These are phyloP conservation scores for Lepidocolaptes lacrymiger DNA, from an alignment of 2,797 vertebrate species.

Conservation along the genomic window DNA sequence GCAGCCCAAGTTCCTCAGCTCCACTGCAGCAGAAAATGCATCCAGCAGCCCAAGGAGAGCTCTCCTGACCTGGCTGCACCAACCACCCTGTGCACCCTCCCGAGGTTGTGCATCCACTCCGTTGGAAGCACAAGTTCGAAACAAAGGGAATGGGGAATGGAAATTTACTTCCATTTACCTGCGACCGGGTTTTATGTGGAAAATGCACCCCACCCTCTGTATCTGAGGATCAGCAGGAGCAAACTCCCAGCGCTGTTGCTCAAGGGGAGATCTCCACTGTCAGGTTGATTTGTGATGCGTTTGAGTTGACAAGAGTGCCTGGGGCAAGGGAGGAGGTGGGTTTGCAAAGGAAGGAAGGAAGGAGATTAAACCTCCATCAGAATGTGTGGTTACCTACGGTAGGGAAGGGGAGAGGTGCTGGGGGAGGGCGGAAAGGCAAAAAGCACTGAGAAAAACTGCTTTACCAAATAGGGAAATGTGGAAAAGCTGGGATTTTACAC, in stretches of 20 bases:
- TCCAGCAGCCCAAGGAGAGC: no score
- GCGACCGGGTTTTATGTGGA: neutral
- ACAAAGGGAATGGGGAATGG: neutral
- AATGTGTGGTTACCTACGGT: constrained; percentile 26
- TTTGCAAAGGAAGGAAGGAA: constrained; percentile 68
- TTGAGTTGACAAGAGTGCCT: constrained; percentile 13
- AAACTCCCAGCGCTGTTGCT: constrained; percentile 8
- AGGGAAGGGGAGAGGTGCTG: constrained; percentile 9
- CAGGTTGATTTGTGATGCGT: constrained; percentile 50
- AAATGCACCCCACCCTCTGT: constrained; percentile 21
- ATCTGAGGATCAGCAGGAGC: constrained; percentile 4
- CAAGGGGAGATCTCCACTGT: constrained; percentile 54
- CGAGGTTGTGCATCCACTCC: neutral
- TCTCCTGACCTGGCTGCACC: no score
- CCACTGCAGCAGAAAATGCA: neutral
- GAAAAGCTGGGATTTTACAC: neutral
- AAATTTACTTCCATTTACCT: constrained; percentile 34
- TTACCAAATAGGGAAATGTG: constrained; percentile 5
- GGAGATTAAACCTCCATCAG: constrained; percentile 60
- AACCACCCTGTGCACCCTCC: neutral
- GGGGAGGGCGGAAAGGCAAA: constrained; percentile 4
- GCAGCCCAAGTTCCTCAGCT: neutral
- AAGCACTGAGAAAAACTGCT: neutral
- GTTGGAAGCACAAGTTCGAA: neutral
- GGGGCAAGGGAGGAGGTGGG: constrained; percentile 43